Conservation (phyloP, 2,797 vertebrate genomes). For the Propithecus deckenii region DNA sequence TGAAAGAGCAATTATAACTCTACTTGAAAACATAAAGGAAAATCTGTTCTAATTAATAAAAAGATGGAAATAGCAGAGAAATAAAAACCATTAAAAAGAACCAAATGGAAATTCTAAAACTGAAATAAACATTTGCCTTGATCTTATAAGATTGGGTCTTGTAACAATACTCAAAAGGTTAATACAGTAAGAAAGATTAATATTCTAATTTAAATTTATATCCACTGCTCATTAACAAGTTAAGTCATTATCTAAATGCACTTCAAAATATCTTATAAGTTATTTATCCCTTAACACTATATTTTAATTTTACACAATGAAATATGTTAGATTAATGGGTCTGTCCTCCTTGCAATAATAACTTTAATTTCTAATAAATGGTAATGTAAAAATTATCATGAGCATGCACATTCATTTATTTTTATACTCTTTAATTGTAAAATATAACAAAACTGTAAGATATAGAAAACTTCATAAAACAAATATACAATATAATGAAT, state of each 20-base stretch:
- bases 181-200: conserved; percentile 25
- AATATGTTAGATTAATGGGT: not conserved
- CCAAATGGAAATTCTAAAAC: conserved; percentile 32
- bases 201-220: not conserved
- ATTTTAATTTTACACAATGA: not conserved
- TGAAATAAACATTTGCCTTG: conserved; percentile 26
- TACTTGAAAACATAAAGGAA: conserved; percentile 22
- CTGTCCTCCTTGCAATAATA: not conserved
- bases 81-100: conserved; percentile 41
- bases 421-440: not conserved
- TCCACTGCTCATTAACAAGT: not conserved
- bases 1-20: conserved; percentile 27
- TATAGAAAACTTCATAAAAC: not conserved
- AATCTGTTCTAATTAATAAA: conserved; percentile 43
- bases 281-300: not conserved
- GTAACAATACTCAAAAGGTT: conserved; percentile 8
- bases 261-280: conserved; percentile 12
- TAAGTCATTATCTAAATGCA: not conserved
- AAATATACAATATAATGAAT: conserved; percentile 15
- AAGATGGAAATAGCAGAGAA: conserved; percentile 10
- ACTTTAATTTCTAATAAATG: conserved; percentile 18
- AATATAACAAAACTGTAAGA: not conserved
- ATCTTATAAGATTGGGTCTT: conserved; percentile 6
- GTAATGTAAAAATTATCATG: not conserved
- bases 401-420: conserved; percentile 27